Conservation (phyloP, 2,113 vertebrate genomes). For the Toxotes chatareus region DNA sequence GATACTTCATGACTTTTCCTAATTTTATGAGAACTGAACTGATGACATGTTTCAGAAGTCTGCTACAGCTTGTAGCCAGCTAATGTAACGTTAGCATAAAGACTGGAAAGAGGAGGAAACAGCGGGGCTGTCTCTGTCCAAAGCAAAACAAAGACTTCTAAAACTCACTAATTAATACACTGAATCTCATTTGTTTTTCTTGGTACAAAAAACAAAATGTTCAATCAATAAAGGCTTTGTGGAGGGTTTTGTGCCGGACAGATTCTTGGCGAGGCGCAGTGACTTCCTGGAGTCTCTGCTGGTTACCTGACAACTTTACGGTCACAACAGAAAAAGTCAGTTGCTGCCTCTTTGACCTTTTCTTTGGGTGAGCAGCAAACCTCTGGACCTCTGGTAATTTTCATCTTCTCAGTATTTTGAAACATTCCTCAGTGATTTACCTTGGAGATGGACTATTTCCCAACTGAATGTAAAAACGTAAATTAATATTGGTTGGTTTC, state of each 20-base stretch:
- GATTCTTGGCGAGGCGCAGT: neutral
- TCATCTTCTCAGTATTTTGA: constrained; percentile 22
- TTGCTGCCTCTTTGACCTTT: constrained; percentile 7
- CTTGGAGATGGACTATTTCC: constrained; percentile 63
- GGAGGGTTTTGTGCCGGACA: neutral
- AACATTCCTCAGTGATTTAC: constrained; percentile 45
- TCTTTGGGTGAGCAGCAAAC: constrained; percentile 37
- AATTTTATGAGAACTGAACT: no score
- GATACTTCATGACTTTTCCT: no score
- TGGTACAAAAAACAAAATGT: constrained; percentile 3
- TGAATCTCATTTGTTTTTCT: neutral
- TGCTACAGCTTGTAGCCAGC: no score
- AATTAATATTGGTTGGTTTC: constrained; percentile 61
- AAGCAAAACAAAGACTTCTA: neutral
- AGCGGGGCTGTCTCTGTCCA: neutral
- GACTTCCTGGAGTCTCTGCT: constrained; percentile 14
- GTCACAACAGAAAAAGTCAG: neutral
- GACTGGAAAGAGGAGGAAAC: neutral
- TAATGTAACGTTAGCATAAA: neutral
- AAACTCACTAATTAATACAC: neutral
- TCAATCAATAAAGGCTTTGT: neutral
- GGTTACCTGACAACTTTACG: neutral
- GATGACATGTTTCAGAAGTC: no score
- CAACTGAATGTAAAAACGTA: constrained; percentile 48
- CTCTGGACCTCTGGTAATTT: constrained; percentile 28